Evolutionary conservation across 35 echinoderm and acorn worm genomes (phyloP).

Genomic region (Holothuria glaberrima): DNA sequence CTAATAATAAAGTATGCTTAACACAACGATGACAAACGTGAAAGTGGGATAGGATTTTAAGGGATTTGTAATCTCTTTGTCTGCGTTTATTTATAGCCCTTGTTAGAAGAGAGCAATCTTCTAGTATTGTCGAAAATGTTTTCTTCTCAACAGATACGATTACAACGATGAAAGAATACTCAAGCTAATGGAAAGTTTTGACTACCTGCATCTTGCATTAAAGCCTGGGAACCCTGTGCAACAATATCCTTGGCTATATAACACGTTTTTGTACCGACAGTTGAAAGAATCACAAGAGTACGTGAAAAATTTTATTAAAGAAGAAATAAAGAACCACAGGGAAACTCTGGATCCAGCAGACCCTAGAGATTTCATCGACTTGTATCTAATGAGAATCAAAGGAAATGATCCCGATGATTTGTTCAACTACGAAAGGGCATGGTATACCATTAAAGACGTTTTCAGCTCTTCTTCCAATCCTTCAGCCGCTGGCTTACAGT

Average conservation of each 20-base stretch:
- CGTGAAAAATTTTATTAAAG: slow-evolving; percentile 8
- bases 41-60: no score
- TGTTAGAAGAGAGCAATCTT: no score
- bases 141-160: background rate
- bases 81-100: no score
- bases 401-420: background rate
- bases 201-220: slow-evolving; percentile 4
- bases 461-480: slow-evolving; percentile 24
- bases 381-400: background rate
- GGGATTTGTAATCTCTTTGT: no score
- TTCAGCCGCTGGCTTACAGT: background rate
- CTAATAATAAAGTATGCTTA: no score
- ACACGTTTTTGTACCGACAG: background rate
- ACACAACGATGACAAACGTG: no score
- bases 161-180: background rate
- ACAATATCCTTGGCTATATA: background rate
- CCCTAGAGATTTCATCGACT: background rate
- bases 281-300: slow-evolving; percentile 16
- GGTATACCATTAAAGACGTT: slow-evolving; percentile 35
- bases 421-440: background rate
- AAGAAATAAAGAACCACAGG: background rate
- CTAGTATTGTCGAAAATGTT: no score
- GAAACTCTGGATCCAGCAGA: background rate
- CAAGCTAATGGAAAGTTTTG: slow-evolving; percentile 1
- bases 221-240: slow-evolving; percentile 1